phyloP scores from a whole-genome alignment of 2,888 invertebrate species.

The Chorisops tibialis region DNA sequence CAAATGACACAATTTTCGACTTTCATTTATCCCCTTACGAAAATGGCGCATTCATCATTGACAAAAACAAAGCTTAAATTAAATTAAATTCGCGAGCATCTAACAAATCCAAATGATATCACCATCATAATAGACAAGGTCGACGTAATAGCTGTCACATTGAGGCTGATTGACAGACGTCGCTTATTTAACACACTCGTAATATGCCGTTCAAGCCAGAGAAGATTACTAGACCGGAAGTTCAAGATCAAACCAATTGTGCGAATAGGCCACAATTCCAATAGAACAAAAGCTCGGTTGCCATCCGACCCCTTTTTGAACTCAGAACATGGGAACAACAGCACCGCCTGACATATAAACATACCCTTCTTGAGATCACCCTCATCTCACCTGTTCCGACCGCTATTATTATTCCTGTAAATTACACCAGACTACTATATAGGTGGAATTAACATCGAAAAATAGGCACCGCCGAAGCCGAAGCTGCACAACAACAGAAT shows the following conservation, averaged over 20 bases:
- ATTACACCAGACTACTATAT: slow-evolving; percentile 3
- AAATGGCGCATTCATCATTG: no score
- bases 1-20: background rate
- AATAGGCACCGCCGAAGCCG: background rate
- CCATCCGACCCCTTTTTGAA: no score
- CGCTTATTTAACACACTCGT: background rate
- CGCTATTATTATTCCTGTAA: slow-evolving; percentile 5
- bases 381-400: slow-evolving; percentile 4
- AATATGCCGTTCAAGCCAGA: slow-evolving; percentile 1
- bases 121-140: background rate
- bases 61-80: background rate
- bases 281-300: no score
- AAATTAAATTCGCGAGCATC: slow-evolving; percentile 1
- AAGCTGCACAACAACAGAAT: slow-evolving; percentile 12
- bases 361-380: background rate
- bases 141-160: slow-evolving; percentile 11
- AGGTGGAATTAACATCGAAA: background rate
- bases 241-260: slow-evolving; percentile 26
- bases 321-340: no score
- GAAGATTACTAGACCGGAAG: slow-evolving; percentile 7
- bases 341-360: no score
- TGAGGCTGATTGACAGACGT: slow-evolving; percentile 14
- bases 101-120: background rate
- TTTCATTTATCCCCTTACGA: background rate
- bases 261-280: slow-evolving; percentile 19